phyloP scores from a whole-genome alignment of 2,888 invertebrate species.

The Heliconius ethilla region DNA sequence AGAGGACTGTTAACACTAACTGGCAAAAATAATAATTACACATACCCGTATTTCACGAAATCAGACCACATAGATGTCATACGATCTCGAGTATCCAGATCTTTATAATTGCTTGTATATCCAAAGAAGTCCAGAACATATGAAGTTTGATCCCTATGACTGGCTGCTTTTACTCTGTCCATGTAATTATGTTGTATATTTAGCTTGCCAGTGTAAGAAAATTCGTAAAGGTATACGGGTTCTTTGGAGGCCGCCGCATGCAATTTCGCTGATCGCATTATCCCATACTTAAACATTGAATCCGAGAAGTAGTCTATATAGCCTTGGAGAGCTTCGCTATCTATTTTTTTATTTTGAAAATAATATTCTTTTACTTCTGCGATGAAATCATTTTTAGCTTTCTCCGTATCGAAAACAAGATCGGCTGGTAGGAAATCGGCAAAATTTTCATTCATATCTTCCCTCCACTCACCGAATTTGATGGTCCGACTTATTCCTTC shows the following conservation, averaged over 20 bases:
- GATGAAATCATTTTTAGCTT: constrained; percentile 54
- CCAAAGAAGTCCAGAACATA: constrained; percentile 69
- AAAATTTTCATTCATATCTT: constrained; percentile 71
- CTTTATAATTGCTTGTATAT: constrained; percentile 59
- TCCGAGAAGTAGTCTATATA: constrained; percentile 74
- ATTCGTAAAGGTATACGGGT: constrained; percentile 69
- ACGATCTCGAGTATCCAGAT: constrained; percentile 67
- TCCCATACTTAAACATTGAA: constrained; percentile 70
- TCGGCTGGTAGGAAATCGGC: constrained; percentile 69
- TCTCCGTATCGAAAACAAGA: constrained; percentile 56
- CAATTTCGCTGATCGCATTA: constrained; percentile 67
- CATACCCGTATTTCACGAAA: constrained; percentile 71
- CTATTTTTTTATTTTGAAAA: constrained; percentile 62
- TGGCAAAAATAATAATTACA: constrained; percentile 38
- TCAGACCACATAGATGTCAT: constrained; percentile 74
- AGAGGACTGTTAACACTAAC: not conserved
- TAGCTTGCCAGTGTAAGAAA: constrained; percentile 67
- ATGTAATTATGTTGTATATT: constrained; percentile 65
- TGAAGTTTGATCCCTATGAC: constrained; percentile 72
- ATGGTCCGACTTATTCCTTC: constrained; percentile 71
- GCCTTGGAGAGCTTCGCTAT: constrained; percentile 55
- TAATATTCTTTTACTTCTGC: constrained; percentile 61
- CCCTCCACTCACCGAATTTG: constrained; percentile 65
- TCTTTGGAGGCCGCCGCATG: constrained; percentile 55
- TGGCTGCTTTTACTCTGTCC: constrained; percentile 69